Evolutionary conservation across 2,113 vertebrate species (phyloP), one percentile per base, ranked within the genome.

Genomic region (Semnornis frantzii): DNA sequence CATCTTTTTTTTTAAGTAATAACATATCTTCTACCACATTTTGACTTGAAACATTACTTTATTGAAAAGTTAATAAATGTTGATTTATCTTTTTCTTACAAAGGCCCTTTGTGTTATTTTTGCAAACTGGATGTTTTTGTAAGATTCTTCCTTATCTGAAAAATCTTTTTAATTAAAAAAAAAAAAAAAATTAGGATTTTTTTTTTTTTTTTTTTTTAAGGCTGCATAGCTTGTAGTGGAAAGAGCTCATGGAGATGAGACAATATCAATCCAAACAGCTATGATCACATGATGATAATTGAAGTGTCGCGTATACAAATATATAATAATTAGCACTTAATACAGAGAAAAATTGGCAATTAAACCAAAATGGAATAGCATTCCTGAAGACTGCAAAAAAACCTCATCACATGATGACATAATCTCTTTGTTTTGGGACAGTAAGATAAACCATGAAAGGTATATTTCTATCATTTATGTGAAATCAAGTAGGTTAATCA

Each of bases 401-500:
- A 93, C 30, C 28, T 27, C 27, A 72, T 92, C 83, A 93, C 78
- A 70, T 58, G 69, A 76, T 48, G 66, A 82, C 72, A 78, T 57
- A 93, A 84, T 74, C 63, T 14, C 59, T 87, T 85, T 92, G 73
- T 82, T 94, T 92, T 94, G 46, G 74, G 84, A 81, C 37, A 93
- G 63, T 85, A 93, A 90, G 94, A 95, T 93, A 93, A 87, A 76
- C 86, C 58, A 59, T 20, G 71, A 80, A 87, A 59, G 93, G 69
- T 74, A 83, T 93, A 94, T 96, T 97, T 97, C 96, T 96, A 59
- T 94, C 94, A 97, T 92, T 96, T 95, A 58, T 91, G 85, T 85
- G 85, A 94, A 96, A 97, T 93, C 92, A 96, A 95, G 79, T 92
- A 95, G 92, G 95, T 97, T 97, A 97, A 97, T 96, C 94, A 97